Evolutionary conservation across 2,888 invertebrate species (phyloP).

Genomic region (Eurytoma californica): DNA sequence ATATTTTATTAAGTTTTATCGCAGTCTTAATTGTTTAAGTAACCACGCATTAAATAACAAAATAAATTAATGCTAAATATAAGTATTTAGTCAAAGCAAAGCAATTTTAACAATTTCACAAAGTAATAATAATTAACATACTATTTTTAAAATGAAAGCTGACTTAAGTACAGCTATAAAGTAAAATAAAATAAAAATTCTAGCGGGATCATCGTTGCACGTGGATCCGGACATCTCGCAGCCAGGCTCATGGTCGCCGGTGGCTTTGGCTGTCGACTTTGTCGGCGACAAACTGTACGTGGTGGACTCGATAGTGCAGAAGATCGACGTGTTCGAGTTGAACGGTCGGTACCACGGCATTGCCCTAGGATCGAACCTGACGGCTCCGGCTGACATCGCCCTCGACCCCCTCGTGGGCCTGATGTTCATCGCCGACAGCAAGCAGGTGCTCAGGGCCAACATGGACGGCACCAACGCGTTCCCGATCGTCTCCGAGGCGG

Average conservation of each 20-base stretch:
- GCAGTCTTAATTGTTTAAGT: no score
- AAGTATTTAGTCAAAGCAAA: no score
- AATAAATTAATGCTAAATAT: no score
- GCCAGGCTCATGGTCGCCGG: constrained; percentile 92
- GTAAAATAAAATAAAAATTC: neutral
- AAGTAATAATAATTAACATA: no score
- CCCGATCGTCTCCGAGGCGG: constrained; percentile 92
- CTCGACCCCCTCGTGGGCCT: constrained; percentile 93
- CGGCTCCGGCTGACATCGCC: constrained; percentile 93
- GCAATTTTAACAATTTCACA: no score
- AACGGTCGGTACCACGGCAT: constrained; percentile 92
- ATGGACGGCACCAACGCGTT: constrained; percentile 94
- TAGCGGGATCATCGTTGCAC: constrained; percentile 45
- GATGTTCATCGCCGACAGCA: constrained; percentile 91
- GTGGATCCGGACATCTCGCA: constrained; percentile 82
- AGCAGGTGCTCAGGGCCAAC: constrained; percentile 89
- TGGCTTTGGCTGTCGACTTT: constrained; percentile 97
- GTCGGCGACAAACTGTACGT: constrained; percentile 97
- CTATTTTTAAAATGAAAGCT: neutral
- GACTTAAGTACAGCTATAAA: neutral
- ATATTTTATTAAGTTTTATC: no score
- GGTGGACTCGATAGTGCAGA: constrained; percentile 93
- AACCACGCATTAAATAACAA: no score
- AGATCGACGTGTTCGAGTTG: constrained; percentile 95
- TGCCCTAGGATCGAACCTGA: constrained; percentile 92